phyloP scores from a whole-genome alignment of 2,113 vertebrate species.

The Mormyrus iriodes region DNA sequence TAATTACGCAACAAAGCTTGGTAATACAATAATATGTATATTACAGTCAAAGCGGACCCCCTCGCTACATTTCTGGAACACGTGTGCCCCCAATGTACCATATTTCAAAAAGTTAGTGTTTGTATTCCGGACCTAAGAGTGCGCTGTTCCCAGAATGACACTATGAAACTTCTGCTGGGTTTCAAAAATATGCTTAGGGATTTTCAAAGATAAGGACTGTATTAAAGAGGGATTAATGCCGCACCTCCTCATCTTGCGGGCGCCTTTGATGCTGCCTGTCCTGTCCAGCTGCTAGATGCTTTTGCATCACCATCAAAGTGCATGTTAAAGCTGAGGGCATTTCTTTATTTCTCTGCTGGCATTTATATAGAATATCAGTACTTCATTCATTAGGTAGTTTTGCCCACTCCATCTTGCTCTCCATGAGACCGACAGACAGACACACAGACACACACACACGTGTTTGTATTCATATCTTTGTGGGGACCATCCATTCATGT shows the following conservation, averaged over 20 bases:
- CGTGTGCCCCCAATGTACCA: not conserved
- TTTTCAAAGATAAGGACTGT: not conserved
- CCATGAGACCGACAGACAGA: not conserved
- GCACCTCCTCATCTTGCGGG: not conserved
- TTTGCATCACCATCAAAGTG: not conserved
- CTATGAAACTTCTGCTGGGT: not conserved
- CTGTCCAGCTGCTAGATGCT: not conserved
- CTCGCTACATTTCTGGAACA: not conserved
- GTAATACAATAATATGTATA: not conserved
- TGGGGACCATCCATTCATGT: not conserved
- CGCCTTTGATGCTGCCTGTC: not conserved
- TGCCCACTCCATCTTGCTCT: not conserved
- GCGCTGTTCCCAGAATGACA: not conserved
- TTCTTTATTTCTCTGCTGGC: not conserved
- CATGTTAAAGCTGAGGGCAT: not conserved
- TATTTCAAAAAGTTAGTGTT: conserved; percentile 2
- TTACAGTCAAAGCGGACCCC: not conserved
- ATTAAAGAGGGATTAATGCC: not conserved
- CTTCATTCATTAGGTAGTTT: not conserved
- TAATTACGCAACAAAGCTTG: not conserved
- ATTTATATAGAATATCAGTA: not conserved
- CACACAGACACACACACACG: not conserved
- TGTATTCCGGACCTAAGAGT: not conserved
- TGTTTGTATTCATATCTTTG: not conserved
- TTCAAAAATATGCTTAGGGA: not conserved